A percentile compares a stretch with the other conserved stretches of the same genome.
Conservation (phyloP, 2,888 invertebrate species). For the Neria commutata region DNA sequence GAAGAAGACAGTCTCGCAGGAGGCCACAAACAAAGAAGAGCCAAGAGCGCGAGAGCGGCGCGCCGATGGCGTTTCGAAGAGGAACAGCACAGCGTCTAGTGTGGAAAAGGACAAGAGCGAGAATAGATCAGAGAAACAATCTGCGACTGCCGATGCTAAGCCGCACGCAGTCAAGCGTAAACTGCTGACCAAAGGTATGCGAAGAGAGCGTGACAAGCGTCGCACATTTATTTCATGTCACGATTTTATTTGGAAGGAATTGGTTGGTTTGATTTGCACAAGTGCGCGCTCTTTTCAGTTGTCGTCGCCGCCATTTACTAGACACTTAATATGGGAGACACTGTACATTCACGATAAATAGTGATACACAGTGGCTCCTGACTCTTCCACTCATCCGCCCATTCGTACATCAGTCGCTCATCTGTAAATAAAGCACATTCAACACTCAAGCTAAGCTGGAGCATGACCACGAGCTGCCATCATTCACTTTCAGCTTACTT, state of each 20-base stretch:
- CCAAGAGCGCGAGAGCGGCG: slow-evolving; percentile 39
- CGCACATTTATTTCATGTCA: too few relatives aligned
- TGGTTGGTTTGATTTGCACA: too few relatives aligned
- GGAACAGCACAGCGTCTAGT: slow-evolving; percentile 30
- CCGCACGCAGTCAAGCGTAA: slow-evolving; percentile 43
- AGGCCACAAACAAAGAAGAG: slow-evolving; percentile 34
- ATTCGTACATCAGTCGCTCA: too few relatives aligned
- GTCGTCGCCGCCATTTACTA: too few relatives aligned
- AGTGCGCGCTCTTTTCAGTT: slow-evolving; percentile 1
- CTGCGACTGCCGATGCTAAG: slow-evolving; percentile 19
- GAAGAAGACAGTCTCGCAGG: slow-evolving; percentile 44
- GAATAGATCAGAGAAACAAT: slow-evolving; percentile 14
- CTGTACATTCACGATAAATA: too few relatives aligned
- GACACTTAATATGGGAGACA: too few relatives aligned
- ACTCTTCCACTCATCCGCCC: too few relatives aligned
- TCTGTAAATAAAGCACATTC: too few relatives aligned
- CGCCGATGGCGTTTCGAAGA: slow-evolving; percentile 36
- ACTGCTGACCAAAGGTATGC: slow-evolving; percentile 50
- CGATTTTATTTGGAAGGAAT: neutral
- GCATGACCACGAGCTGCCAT: slow-evolving; percentile 28
- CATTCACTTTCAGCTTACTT: slow-evolving; percentile 18
- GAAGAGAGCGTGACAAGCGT: neutral
- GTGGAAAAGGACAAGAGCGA: slow-evolving; percentile 34
- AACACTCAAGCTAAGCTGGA: too few relatives aligned
- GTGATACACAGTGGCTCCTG: too few relatives aligned